Percentiles rank a stretch among this genome's conserved stretches.
Conservation (phyloP, 2,797 vertebrate genomes). For the Percopsis omiscomaycus region DNA sequence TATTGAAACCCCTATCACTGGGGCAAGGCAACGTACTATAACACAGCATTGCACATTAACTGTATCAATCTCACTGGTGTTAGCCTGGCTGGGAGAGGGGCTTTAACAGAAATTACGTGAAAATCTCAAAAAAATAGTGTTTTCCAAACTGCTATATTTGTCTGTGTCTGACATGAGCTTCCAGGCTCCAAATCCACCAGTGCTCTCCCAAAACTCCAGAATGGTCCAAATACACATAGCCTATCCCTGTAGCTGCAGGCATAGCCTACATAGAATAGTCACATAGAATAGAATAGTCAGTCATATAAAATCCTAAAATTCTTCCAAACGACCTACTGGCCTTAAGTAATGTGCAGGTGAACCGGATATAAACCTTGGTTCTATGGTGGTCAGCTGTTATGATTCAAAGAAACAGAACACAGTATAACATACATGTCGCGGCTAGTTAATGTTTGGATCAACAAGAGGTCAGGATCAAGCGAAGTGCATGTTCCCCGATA, state of each 20-base stretch:
- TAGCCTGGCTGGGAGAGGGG: neutral
- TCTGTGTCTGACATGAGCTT: neutral
- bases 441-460: slow-evolving; percentile 40
- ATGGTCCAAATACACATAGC: neutral
- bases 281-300: no score
- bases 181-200: neutral
- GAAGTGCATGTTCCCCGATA: slow-evolving; percentile 33
- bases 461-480: slow-evolving; percentile 33
- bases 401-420: neutral
- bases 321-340: slow-evolving; percentile 2
- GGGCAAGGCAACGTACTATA: neutral
- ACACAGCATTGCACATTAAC: no score
- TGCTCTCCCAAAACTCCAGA: neutral
- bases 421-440: slow-evolving; percentile 30
- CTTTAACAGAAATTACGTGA: neutral
- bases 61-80: neutral
- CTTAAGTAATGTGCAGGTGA: slow-evolving; percentile 15
- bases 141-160: neutral
- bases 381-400: neutral
- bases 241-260: neutral
- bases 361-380: neutral
- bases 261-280: slow-evolving; percentile 1
- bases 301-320: neutral
- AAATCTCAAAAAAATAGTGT: neutral
- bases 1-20: neutral